Base-by-base conservation (phyloP, 2,797 vertebrate species). In the Cynodonichthys magdalenae region DNA sequence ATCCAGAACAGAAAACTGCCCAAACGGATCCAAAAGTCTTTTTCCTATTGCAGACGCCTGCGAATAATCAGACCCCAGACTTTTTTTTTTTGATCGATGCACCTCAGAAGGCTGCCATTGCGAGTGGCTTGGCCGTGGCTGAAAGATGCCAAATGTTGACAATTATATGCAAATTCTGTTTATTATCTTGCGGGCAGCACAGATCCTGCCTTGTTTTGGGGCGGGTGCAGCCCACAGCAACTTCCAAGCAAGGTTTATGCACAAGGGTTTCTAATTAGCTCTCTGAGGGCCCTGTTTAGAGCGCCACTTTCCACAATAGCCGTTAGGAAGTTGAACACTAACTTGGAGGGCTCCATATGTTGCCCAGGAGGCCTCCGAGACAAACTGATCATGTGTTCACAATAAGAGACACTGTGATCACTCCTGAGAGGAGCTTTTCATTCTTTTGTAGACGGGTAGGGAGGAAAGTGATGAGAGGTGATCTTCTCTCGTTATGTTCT, bases 191-290 rank as follows among this genome's bases (percentile, higher is more conserved):
- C 87, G 90, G 89, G 88, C 87, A 77, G 86, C 83, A 89, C 87
- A 87, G 90, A 92, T 91, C 86, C 84, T 81, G 90, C 85, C 83
- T 83, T 78, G 85, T 88, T 90, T 64, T 73, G 74, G 45, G 81
- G 81, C 70, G 78, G 78, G 66, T 78, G 83, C 77, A 90, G 92
- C 92, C 91, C 87, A 90, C 70, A 90, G 92, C 92, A 88, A 89
- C 92, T 89, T 93, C 83, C 86, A 85, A 90, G 88, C 84, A 80
- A 86, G 82, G 81, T 89, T 91, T 89, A 89, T 86, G 90, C 90
- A 91, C 90, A 69, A 90, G 89, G 92, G 87, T 83, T 87, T 90
- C 90, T 94, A 94, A 94, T 94, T 90, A 93, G 93, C 92, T 94
- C 93, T 94, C 92, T 79, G 81, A 89, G 92, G 93, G 93, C 86